phyloP scores from a whole-genome alignment of 2,888 invertebrate genomes.

The Eulithis prunata region DNA sequence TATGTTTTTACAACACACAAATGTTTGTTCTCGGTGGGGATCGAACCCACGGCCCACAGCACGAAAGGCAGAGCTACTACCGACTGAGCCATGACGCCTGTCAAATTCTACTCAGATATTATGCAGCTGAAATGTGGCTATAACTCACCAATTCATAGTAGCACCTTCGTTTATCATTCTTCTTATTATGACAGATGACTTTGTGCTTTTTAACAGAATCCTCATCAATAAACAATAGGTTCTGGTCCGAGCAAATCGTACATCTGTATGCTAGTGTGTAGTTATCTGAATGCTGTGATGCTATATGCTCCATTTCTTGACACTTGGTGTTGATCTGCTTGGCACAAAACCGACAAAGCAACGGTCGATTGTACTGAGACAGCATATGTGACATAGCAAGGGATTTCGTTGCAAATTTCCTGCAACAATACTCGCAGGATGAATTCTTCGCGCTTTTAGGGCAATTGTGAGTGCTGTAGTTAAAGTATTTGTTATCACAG shows the following conservation, averaged over 20 bases:
- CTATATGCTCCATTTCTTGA: constrained; percentile 50
- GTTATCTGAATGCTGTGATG: constrained; percentile 48
- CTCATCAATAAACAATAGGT: constrained; percentile 36
- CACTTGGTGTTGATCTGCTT: constrained; percentile 41
- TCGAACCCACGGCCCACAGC: too few relatives aligned
- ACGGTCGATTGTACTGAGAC: not conserved
- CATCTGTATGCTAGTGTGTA: constrained; percentile 52
- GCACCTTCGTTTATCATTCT: constrained; percentile 24
- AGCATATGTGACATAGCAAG: constrained; percentile 38
- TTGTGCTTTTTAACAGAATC: constrained; percentile 30
- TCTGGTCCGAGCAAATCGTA: constrained; percentile 39
- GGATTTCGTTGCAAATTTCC: constrained; percentile 40
- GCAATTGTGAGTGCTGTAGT: constrained; percentile 46
- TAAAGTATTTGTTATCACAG: constrained; percentile 30
- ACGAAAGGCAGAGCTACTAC: too few relatives aligned
- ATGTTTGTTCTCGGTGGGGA: too few relatives aligned
- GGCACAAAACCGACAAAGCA: constrained; percentile 48
- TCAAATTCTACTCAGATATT: too few relatives aligned
- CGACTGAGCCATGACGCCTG: too few relatives aligned
- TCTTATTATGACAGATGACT: constrained; percentile 29
- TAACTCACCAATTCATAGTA: constrained; percentile 32
- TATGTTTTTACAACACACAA: too few relatives aligned
- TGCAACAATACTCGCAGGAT: constrained; percentile 45
- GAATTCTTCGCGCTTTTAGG: not conserved
- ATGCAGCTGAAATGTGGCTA: too few relatives aligned